Percentiles rank a stretch among this genome's conserved stretches.
Evolutionary conservation across 2,113 vertebrate genomes (phyloP).

Genomic region (Poicephalus meyeri): DNA sequence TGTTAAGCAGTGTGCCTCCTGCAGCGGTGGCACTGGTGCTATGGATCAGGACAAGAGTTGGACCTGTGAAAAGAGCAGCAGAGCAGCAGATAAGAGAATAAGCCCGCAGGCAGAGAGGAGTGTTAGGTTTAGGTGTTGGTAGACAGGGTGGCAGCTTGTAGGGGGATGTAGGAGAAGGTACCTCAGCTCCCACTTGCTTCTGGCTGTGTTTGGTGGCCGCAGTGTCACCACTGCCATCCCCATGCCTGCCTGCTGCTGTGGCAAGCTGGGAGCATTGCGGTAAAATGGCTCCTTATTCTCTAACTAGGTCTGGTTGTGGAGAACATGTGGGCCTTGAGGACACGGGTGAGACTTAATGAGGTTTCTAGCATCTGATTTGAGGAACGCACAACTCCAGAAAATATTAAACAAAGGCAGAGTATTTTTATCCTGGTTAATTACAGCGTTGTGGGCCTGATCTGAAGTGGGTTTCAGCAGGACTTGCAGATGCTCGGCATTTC

Average conservation of each 20-base stretch:
- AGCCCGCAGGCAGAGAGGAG: background rate
- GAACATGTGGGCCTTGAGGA: slow-evolving; percentile 32
- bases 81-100: background rate
- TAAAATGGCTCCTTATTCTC: background rate
- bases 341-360: slow-evolving; percentile 9
- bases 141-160: background rate
- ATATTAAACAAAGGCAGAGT: slow-evolving; percentile 61
- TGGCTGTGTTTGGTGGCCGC: rapidly evolving
- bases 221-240: rapidly evolving
- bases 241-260: rapidly evolving
- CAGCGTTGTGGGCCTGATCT: slow-evolving; percentile 47
- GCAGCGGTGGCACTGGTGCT: background rate
- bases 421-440: slow-evolving; percentile 70
- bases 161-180: background rate
- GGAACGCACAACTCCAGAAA: slow-evolving; percentile 21
- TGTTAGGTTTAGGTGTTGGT: background rate
- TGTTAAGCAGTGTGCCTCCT: background rate
- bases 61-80: background rate
- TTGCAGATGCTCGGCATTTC: slow-evolving; percentile 43
- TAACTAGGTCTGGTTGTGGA: background rate
- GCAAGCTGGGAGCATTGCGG: background rate
- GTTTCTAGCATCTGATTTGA: slow-evolving; percentile 45
- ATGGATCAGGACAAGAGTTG: background rate
- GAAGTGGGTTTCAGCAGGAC: slow-evolving; percentile 50
- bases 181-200: background rate